These are phyloP conservation scores for Caenorhabditis sulstoni DNA, from an alignment of 2,888 invertebrate genomes.

Conservation along the genomic window DNA sequence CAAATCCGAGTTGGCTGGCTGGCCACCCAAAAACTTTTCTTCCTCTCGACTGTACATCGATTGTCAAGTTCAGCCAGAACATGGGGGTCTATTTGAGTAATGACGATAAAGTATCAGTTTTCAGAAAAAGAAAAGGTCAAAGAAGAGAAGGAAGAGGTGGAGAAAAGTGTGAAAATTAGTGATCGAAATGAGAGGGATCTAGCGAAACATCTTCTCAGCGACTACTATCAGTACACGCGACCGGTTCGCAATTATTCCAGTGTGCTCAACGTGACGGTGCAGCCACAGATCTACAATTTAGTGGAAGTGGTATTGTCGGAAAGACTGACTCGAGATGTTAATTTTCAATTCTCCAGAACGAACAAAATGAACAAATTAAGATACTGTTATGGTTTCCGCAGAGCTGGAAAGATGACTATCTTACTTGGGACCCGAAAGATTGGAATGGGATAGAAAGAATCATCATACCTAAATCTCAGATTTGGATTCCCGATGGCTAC, in stretches of 20 bases:
- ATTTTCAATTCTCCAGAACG: slow-evolving; percentile 60
- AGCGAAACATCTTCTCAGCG: slow-evolving; percentile 59
- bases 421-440: slow-evolving; percentile 68
- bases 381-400: slow-evolving; percentile 72
- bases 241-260: slow-evolving; percentile 67
- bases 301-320: slow-evolving; percentile 63
- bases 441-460: slow-evolving; percentile 71
- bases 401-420: slow-evolving; percentile 72
- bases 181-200: slow-evolving; percentile 62
- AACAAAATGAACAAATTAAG: slow-evolving; percentile 71
- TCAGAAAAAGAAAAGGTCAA: slow-evolving; percentile 26
- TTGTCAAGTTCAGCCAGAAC: slow-evolving; percentile 8
- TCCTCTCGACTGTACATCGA: neutral
- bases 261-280: slow-evolving; percentile 70
- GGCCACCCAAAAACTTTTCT: slow-evolving; percentile 36
- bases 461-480: slow-evolving; percentile 66
- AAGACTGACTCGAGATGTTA: neutral
- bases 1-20: slow-evolving; percentile 21
- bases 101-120: slow-evolving; percentile 14
- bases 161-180: too few relatives aligned
- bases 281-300: slow-evolving; percentile 71
- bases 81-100: slow-evolving; percentile 16
- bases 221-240: slow-evolving; percentile 64
- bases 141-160: slow-evolving; percentile 16
- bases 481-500: slow-evolving; percentile 74